phyloP scores from a whole-genome alignment of 2,888 invertebrate genomes.

The Drosophila nigricruria region DNA sequence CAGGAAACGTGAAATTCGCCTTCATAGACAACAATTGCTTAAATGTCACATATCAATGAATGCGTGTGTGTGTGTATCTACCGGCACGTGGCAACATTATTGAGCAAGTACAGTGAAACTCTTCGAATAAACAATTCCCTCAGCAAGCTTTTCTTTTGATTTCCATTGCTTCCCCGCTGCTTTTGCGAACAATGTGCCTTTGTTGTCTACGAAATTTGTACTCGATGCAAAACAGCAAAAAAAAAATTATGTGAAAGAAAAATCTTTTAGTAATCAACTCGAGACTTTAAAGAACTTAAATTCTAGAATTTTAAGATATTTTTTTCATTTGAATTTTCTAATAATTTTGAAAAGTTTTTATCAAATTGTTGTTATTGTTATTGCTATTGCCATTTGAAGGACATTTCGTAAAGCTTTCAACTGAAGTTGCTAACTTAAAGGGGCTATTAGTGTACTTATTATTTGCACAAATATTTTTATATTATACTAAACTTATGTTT shows the following conservation, averaged over 20 bases:
- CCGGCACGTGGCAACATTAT: background rate
- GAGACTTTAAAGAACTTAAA: background rate
- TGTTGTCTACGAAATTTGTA: conserved; percentile 1
- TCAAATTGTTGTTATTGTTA: too few relatives aligned
- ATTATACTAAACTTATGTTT: too few relatives aligned
- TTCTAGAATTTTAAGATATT: too few relatives aligned
- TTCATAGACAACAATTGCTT: conserved; percentile 33
- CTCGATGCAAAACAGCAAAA: background rate
- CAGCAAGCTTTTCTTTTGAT: background rate
- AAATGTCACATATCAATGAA: conserved; percentile 47
- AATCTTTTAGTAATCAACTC: background rate
- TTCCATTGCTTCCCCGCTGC: background rate
- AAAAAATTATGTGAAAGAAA: background rate
- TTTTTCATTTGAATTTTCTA: too few relatives aligned
- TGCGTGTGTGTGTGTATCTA: background rate
- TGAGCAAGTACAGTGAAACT: conserved; percentile 8
- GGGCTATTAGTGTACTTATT: too few relatives aligned
- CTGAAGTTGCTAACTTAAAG: too few relatives aligned
- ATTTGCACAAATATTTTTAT: too few relatives aligned
- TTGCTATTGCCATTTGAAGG: too few relatives aligned
- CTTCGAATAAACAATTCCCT: background rate
- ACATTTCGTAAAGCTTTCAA: too few relatives aligned
- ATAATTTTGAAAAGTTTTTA: too few relatives aligned
- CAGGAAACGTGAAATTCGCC: conserved; percentile 56
- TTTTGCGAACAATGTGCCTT: conserved; percentile 1